Evolutionary conservation across 2,113 vertebrate species (phyloP).

Genomic region (Coptodon rendalli): DNA sequence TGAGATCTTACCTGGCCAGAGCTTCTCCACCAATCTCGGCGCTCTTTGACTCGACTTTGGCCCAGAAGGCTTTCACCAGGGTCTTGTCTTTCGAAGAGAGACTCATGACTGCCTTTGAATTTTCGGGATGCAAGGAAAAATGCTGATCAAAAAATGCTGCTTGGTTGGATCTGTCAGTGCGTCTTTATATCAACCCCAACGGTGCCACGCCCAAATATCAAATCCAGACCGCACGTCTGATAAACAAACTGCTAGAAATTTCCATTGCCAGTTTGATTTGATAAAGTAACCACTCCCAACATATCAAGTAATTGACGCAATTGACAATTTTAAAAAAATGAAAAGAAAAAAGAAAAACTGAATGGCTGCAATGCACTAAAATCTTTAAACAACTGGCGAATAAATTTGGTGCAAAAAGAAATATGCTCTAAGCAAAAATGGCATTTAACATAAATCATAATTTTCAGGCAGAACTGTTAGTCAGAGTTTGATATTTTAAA

Average conservation of each 20-base stretch:
- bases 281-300: not conserved
- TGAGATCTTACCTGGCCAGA: slow-evolving; percentile 19
- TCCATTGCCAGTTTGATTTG: not conserved
- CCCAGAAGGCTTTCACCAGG: slow-evolving; percentile 55
- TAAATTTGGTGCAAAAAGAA: not conserved
- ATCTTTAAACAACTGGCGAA: not conserved
- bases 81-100: slow-evolving; percentile 46
- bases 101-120: slow-evolving; percentile 56
- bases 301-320: not conserved
- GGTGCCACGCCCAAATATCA: not conserved
- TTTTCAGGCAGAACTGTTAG: not conserved
- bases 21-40: slow-evolving; percentile 34
- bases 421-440: not conserved
- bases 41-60: slow-evolving; percentile 28
- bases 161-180: not conserved
- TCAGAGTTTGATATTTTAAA: not conserved
- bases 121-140: not conserved
- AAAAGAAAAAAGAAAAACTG: not conserved
- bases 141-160: not conserved
- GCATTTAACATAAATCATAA: not conserved
- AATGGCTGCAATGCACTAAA: not conserved
- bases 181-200: not conserved
- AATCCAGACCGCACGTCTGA: not conserved
- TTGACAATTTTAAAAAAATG: not conserved
- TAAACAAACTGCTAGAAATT: not conserved